A percentile compares a stretch with the other conserved stretches of the same genome.
phyloP scores from a whole-genome alignment of 2,888 invertebrate species.

The Meteorus cinctellus region DNA sequence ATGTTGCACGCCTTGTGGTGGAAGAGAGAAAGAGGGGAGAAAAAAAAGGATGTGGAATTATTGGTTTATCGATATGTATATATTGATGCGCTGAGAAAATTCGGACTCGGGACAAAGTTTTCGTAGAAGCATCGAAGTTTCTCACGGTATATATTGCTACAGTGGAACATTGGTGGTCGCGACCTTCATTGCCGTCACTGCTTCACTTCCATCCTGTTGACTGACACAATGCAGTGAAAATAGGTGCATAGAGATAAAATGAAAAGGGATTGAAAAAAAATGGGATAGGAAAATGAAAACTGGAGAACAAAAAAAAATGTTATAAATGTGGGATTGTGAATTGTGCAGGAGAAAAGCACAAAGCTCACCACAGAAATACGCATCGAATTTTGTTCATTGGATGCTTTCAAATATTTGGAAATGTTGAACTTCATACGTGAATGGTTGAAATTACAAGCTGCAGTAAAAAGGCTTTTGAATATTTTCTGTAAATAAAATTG shows the following conservation, averaged over 20 bases:
- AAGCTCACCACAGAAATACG: neutral
- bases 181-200: conserved; percentile 6
- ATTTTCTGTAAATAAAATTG: neutral
- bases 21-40: neutral
- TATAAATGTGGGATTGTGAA: neutral
- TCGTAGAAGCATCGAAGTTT: conserved; percentile 41
- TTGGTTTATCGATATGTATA: conserved; percentile 20
- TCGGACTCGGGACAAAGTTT: conserved; percentile 40
- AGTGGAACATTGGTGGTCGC: conserved; percentile 40
- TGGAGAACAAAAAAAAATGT: conserved; percentile 10
- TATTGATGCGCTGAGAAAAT: conserved; percentile 16
- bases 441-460: neutral
- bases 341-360: neutral
- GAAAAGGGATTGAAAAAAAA: neutral
- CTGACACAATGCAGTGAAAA: conserved; percentile 27
- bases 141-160: conserved; percentile 35
- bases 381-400: neutral
- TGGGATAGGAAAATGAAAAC: neutral
- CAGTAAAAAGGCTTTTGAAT: neutral
- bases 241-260: neutral
- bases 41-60: conserved; percentile 2
- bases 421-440: neutral
- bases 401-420: conserved; percentile 1
- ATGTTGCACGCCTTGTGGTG: conserved; percentile 14
- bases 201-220: neutral